Evolutionary conservation across 2,797 vertebrate species (phyloP), one percentile per base, ranked within the genome.

Genomic region (Bovichtus variegatus): DNA sequence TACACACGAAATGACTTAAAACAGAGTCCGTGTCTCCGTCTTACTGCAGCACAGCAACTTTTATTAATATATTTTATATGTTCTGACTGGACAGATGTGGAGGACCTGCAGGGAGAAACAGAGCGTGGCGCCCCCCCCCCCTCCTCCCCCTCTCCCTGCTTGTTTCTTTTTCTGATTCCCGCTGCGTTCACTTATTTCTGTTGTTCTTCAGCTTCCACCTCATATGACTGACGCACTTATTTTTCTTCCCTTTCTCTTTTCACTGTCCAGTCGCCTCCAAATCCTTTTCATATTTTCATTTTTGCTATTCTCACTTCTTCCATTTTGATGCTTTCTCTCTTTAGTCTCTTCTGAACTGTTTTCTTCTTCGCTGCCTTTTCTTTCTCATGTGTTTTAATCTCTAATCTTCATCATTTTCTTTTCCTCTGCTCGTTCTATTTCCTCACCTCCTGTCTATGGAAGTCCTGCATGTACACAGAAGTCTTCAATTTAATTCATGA

Each of bases 81-180:
- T n/a, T n/a, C n/a, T n/a, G 54, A 67, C 43, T 1, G 61, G 72
- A 84, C 81, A 86, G 87, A 85, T 85, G 84, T 11, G 46, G 69
- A 86, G 41, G 71, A 82, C 58, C 78, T 59, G 74, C 58, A 80
- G 78, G 62, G 79, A 81, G 83, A 86, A 71, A 47, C 58, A 60
- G 71, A 81, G 75, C 21, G n/a, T 55, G 40, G 76, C 69, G 8
- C 46, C 60, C 10, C 18, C n/a, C n/a, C n/a, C n/a, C n/a, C 27
- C 40, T 47, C 44, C 18, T 51, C 50, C 49, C 66, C 5, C 40
- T 57, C 12, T 18, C 47, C 71, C 57, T 25, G 16, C 34, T 36
- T 6, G 10, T 31, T 18, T 43, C 7, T 18, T n/a, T 44, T 71
- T 36, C 15, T 53, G n/a, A 38, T 47, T 69, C 76, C 51, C 44